Conservation (phyloP, 2,113 vertebrate genomes). For the Nymphicus hollandicus region DNA sequence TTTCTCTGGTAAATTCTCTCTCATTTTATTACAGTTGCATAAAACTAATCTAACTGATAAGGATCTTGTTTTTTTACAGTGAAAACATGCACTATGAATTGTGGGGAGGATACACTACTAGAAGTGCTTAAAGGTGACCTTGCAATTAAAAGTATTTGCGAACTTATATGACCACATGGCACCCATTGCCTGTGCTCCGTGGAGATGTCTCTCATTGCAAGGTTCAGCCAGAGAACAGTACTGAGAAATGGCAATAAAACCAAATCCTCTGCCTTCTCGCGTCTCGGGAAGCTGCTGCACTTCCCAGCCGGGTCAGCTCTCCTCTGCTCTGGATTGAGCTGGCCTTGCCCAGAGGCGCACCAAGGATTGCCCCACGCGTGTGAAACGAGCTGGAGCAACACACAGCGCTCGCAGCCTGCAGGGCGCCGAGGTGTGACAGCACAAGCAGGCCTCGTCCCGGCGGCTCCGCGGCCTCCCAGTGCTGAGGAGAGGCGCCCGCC, state of each 20-base stretch:
- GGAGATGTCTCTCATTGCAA: accelerated
- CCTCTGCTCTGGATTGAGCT: too few relatives aligned
- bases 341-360: background rate
- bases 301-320: background rate
- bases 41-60: background rate
- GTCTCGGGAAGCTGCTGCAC: accelerated
- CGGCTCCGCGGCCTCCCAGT: too few relatives aligned
- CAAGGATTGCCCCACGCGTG: accelerated
- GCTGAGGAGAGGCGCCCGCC: background rate
- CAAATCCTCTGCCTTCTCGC: accelerated
- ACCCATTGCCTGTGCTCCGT: accelerated
- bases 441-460: accelerated
- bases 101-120: background rate
- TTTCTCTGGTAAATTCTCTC: background rate
- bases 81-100: background rate
- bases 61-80: background rate
- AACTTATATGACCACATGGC: accelerated
- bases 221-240: background rate
- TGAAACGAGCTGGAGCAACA: accelerated
- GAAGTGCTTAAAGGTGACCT: background rate
- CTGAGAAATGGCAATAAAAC: accelerated
- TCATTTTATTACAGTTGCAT: background rate
- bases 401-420: background rate
- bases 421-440: too few relatives aligned
- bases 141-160: background rate